A percentile compares a stretch with the other conserved stretches of the same genome.
Evolutionary conservation across 2,797 vertebrate species (phyloP).

Genomic region (Bradypus variegatus): DNA sequence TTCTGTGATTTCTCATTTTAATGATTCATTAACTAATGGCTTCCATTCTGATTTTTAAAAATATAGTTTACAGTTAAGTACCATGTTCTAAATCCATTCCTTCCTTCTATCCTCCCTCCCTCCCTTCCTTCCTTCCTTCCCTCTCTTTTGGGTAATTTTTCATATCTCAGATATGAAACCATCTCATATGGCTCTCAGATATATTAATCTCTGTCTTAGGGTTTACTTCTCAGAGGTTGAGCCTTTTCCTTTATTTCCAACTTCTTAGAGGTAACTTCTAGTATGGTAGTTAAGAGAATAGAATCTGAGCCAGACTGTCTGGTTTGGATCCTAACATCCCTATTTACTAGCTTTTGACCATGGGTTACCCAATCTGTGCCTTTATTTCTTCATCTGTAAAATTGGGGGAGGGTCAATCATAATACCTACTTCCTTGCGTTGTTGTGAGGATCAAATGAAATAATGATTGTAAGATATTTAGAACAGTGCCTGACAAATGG

Average conservation of each 20-base stretch:
- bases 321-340: background rate
- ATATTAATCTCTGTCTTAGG: background rate
- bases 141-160: background rate
- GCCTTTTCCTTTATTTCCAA: conserved; percentile 1
- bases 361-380: background rate
- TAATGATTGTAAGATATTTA: background rate
- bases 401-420: background rate
- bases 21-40: background rate
- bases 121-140: background rate
- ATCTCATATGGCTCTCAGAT: background rate
- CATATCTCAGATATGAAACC: background rate
- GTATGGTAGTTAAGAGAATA: background rate
- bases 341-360: background rate
- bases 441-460: background rate
- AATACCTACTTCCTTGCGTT: background rate
- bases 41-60: background rate
- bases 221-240: background rate
- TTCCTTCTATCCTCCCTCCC: background rate
- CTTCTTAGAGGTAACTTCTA: background rate
- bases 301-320: background rate
- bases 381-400: background rate
- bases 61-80: background rate
- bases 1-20: background rate
- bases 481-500: background rate
- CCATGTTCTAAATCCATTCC: background rate